Base-by-base conservation (phyloP, 2,888 invertebrate genomes). In the Camptogramma bilineatum region DNA sequence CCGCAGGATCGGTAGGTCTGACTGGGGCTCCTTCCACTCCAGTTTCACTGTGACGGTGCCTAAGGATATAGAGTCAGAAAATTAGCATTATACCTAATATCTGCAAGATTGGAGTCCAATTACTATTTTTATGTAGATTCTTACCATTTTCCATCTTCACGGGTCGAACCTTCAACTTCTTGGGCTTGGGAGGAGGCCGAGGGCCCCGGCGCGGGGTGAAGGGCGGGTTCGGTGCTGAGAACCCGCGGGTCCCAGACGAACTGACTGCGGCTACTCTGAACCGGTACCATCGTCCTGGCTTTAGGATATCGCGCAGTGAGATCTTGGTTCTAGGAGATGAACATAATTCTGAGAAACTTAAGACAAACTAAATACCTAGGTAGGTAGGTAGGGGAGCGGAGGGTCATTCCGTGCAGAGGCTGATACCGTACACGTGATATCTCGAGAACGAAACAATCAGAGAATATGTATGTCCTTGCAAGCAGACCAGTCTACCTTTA, bases 181-280 rank as follows among this genome's bases (percentile, higher is more conserved):
- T 88, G 0, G 96, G 96, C 9, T 94, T 87, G 7, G 94, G 94
- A 0, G 95, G 95, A 5, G 95, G 95, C 52, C 94, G 89, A 0
- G 95, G 95, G 34, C 94, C 94, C 65, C 90, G 84, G 0, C 94
- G 90, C 0, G 94, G 93, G 34, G 94, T 94, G 78, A 95, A 95
- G 0, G 94, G 93, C 0, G 90, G 78, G 3, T 95, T 95, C 0
- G 94, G 94, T 18, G 90, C 86, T 0, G 96, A 96, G 77, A 95
- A 97, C 9, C 97, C 97, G 66, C 95, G 89, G 4, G 96, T 96
- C 0, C 97, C 97, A 55, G 95, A 94, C 0, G 94, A 94, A 78
- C 95, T 96, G 2, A 97, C 94, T 0, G 96, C 95, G 0, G 96
- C 96, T 4, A 96, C 95, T n/a, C 96, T 93, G 78, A 96, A 96